These are phyloP conservation scores for Diplazon laetatorius DNA, from an alignment of 2,888 invertebrate species.

Conservation along the genomic window DNA sequence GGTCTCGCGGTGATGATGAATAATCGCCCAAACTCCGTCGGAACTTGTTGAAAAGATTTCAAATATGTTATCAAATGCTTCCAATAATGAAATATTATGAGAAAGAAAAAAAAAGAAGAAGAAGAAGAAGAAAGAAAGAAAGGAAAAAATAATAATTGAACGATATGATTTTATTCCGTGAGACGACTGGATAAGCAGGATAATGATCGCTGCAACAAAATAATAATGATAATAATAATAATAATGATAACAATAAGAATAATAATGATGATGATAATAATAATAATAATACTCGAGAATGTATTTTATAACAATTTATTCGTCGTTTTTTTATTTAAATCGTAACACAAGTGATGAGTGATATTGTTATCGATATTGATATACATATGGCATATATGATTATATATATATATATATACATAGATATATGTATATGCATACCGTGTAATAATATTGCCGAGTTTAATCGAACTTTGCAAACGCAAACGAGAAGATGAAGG, in stretches of 20 bases:
- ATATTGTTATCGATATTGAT: slow-evolving; percentile 80
- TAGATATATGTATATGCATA: too few species aligned
- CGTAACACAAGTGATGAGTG: slow-evolving; percentile 81
- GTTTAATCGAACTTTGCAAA: slow-evolving; percentile 14
- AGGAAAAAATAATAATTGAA: slow-evolving; percentile 68
- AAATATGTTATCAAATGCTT: slow-evolving; percentile 81
- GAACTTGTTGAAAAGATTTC: slow-evolving; percentile 63
- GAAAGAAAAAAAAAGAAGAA: slow-evolving; percentile 56
- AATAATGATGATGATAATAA: too few species aligned
- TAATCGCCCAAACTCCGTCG: slow-evolving; percentile 55
- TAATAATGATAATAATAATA: too few species aligned
- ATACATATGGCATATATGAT: too few species aligned
- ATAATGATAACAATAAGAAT: too few species aligned
- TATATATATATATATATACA: too few species aligned
- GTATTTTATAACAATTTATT: slow-evolving; percentile 83
- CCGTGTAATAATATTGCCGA: slow-evolving; percentile 67
- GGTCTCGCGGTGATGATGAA: slow-evolving; percentile 62
- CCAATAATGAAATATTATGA: slow-evolving; percentile 79
- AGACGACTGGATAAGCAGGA: slow-evolving; percentile 60
- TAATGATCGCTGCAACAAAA: slow-evolving; percentile 65
- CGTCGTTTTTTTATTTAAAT: slow-evolving; percentile 81
- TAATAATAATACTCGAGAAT: slow-evolving; percentile 81
- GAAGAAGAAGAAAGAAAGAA: too few species aligned
- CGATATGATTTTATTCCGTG: slow-evolving; percentile 79
- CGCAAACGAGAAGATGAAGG: slow-evolving; percentile 31